These are phyloP conservation scores for Troilus luridus DNA, from an alignment of 2,888 invertebrate species.

Conservation along the genomic window DNA sequence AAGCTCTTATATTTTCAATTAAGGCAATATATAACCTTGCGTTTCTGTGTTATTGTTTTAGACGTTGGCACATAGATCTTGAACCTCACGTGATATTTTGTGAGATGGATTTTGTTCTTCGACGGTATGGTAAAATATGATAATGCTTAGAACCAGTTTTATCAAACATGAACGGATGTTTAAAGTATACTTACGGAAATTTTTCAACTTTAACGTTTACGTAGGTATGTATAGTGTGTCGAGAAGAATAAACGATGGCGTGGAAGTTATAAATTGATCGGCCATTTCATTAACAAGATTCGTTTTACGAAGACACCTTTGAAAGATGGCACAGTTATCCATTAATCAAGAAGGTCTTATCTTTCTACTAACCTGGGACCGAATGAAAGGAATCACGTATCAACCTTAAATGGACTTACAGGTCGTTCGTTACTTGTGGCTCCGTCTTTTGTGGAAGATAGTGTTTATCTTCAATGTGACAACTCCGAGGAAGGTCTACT, in stretches of 20 bases:
- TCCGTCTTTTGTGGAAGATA: not conserved
- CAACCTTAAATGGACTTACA: not conserved
- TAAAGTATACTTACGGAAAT: not conserved
- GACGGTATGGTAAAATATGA: not conserved
- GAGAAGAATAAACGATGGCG: not conserved
- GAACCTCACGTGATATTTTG: not conserved
- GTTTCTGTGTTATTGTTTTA: no score
- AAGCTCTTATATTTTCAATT: no score
- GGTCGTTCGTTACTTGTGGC: conserved; percentile 30
- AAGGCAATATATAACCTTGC: no score
- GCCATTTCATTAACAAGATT: not conserved
- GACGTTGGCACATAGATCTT: no score
- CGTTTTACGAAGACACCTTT: not conserved
- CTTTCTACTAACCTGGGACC: not conserved
- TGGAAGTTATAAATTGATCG: not conserved
- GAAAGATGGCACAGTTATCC: not conserved
- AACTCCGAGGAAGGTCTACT: not conserved
- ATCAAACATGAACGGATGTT: not conserved
- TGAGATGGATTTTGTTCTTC: not conserved
- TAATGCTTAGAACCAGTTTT: not conserved
- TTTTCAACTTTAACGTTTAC: not conserved
- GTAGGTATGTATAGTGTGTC: not conserved
- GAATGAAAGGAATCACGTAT: not conserved
- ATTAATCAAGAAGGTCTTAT: conserved; percentile 36
- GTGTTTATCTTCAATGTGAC: not conserved